Base-by-base conservation (phyloP, 2,888 invertebrate genomes). In the Notodonta dromedarius region DNA sequence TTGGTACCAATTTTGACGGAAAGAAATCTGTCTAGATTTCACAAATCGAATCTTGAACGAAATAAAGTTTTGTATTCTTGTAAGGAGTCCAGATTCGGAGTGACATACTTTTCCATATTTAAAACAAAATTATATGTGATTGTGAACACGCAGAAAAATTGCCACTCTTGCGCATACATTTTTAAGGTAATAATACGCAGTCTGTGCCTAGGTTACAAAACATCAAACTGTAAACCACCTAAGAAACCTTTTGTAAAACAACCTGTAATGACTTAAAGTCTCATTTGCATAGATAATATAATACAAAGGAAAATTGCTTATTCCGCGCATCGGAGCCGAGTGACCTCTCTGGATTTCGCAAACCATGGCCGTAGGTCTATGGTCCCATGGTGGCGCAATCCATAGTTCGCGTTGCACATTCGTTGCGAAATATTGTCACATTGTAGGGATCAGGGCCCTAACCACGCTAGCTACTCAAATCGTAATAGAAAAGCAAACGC, bases 311-410 rank as follows among this genome's bases (percentile, higher is more conserved):
- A 80, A 80, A 82, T 77, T 77, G 80, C 74, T 72, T 71, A 80
- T 79, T 78, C 78, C 62, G 76, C 77, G 73, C 81, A 79, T 82
- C 74, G 71, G 60, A 68, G 62, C 70, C 54, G 66, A 65, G 65
- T 85, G 84, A 86, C 86, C 86, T 85, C 80, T 78, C 63, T 70
- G 75, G 68, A 76, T 87, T 85, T 86, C 85, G 85, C 82, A 87
- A 87, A 79, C 69, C 76, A 76, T 78, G 72, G 78, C 63, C 74
- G 72, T 39, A 56, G 74, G 77, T 76, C 76, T 74, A 78, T 78
- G 73, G 83, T 82, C 75, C 76, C 73, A 78, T 78, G 73, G 83
- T 82, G 76, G 79, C 86, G 86, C 69, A 86, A 87, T 62, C 72
- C 72, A 77, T 73, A 65, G 73, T 64, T 70, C 73, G 76, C 58